phyloP scores from a whole-genome alignment of 1,140 invertebrate species.

The Polyergus mexicanus region DNA sequence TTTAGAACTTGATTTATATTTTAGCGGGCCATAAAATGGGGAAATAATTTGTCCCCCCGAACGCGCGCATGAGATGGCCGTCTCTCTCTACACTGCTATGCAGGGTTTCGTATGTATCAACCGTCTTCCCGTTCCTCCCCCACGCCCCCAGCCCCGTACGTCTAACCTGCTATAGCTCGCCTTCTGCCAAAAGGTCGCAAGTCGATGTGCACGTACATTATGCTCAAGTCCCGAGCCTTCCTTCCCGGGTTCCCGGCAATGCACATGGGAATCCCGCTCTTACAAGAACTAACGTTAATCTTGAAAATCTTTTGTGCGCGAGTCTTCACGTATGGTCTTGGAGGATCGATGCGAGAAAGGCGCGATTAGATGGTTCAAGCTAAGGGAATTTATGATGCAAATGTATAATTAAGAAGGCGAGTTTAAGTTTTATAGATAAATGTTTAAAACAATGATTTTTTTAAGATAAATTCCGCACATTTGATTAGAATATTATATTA shows the following conservation, averaged over 20 bases:
- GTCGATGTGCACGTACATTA: slow-evolving; percentile 59
- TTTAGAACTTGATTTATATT: slow-evolving; percentile 86
- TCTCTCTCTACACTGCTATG: slow-evolving; percentile 51
- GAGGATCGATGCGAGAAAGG: slow-evolving; percentile 13
- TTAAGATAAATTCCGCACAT: neutral
- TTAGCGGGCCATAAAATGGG: slow-evolving; percentile 85
- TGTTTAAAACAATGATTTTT: neutral
- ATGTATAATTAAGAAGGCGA: neutral
- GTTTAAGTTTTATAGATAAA: neutral
- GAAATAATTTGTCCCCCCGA: slow-evolving; percentile 85
- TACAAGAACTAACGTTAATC: slow-evolving; percentile 46
- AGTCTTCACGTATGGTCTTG: slow-evolving; percentile 32
- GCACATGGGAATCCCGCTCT: slow-evolving; percentile 36
- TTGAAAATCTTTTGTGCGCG: slow-evolving; percentile 53
- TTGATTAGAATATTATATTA: neutral
- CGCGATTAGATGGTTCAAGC: slow-evolving; percentile 28
- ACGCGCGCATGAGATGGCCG: slow-evolving; percentile 82
- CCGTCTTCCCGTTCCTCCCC: slow-evolving; percentile 32
- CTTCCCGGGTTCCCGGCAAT: slow-evolving; percentile 21
- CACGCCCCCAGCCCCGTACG: slow-evolving; percentile 3
- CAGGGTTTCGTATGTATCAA: slow-evolving; percentile 57
- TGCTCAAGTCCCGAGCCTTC: slow-evolving; percentile 33
- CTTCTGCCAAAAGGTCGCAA: slow-evolving; percentile 62
- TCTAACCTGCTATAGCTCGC: slow-evolving; percentile 36
- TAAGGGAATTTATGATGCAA: slow-evolving; percentile 19